Evolutionary conservation across 2,113 vertebrate species (phyloP), one percentile per base, ranked within the genome.

Genomic region (Pelecanoides urinatrix): DNA sequence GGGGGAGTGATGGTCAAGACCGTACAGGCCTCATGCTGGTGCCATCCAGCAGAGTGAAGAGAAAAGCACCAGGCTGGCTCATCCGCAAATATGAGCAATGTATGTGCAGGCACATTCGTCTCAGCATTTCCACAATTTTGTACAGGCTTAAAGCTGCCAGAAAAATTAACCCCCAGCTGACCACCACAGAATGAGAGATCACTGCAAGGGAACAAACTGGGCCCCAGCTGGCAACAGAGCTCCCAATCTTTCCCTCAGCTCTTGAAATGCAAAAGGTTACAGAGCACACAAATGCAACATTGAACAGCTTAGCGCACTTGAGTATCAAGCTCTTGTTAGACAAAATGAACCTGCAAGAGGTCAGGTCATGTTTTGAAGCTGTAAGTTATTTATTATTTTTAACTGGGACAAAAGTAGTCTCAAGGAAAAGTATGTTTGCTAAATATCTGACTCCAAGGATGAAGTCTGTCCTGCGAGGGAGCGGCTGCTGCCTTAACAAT

Each of bases 121-220:
- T 88, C 92, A 52, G 77, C 12, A 5, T 34, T 90, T 94, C 78
- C 89, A 94, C 76, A 25, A 16, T 25, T 94, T 74, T 49, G 52
- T 56, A 82, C 38, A 80, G 70, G 58, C 66, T 87, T 68, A 77
- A 82, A 93, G 76, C 84, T 78, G 74, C 42, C 88, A 63, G 52
- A 30, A 88, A 66, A 93, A 95, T 92, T 96, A 97, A 96, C 92
- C 79, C 75, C 58, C 59, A 92, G 94, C 66, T 85, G 93, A 94
- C 90, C 87, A 77, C 22, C 1, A 2, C n/a, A 85, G 53, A 90
- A 85, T 58, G 21, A 42, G 74, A 70, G 45, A 81, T 44, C 59
- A 77, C 66, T 71, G 71, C 49, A 26, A 72, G 65, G 49, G 42
- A 90, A 78, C 74, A 79, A 78, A 59, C 1, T 0, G 59, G 32